Percentiles rank a stretch among this genome's conserved stretches.
Conservation (phyloP, 1,140 invertebrate species). For the Ostrea denselamellosa region DNA sequence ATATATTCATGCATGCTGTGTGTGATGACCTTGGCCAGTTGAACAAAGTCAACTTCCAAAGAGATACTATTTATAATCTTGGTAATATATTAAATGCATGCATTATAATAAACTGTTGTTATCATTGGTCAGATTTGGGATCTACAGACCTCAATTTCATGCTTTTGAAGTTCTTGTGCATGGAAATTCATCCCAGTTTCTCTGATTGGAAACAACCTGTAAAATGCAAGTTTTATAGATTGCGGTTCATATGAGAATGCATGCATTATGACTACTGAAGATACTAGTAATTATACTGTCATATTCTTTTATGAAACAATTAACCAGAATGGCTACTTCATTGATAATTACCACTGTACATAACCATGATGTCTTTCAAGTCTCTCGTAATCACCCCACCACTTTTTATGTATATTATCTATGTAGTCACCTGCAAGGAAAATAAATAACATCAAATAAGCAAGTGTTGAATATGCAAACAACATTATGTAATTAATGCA, state of each 20-base stretch:
- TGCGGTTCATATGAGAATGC: background rate
- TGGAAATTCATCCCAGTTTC: conserved; percentile 74
- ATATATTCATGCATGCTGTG: no score
- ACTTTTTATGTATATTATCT: conserved; percentile 71
- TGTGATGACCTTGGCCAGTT: no score
- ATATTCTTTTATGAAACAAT: background rate
- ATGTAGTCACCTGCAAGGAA: conserved; percentile 71
- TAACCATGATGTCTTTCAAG: conserved; percentile 76
- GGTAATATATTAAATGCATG: background rate
- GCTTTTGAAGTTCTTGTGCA: conserved; percentile 73
- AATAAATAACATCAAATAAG: background rate
- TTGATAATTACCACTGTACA: conserved; percentile 73
- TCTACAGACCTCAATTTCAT: conserved; percentile 71
- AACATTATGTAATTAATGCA: background rate
- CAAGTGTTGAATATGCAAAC: background rate
- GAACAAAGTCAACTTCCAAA: no score
- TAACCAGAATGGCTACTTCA: background rate
- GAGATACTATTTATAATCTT: no score
- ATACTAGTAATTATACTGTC: background rate
- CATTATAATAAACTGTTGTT: background rate
- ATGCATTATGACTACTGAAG: background rate
- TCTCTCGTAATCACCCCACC: conserved; percentile 70
- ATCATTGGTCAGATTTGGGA: background rate
- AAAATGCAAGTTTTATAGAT: background rate
- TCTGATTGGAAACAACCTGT: conserved; percentile 76